phyloP scores from a whole-genome alignment of 1,140 invertebrate species.

The Drosophila sulfurigaster region DNA sequence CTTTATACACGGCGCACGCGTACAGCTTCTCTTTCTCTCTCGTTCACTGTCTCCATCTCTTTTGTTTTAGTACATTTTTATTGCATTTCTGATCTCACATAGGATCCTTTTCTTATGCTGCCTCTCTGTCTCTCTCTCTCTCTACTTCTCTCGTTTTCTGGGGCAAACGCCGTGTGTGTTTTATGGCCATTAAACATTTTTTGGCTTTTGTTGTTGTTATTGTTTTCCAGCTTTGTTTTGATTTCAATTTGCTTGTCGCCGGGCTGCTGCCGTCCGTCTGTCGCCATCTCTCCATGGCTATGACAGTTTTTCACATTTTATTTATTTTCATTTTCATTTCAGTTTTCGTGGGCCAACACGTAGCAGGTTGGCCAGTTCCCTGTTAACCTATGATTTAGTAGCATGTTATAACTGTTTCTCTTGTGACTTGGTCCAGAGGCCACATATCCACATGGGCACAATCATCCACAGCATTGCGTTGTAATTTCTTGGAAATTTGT shows the following conservation, averaged over 20 bases:
- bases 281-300: constrained; percentile 27
- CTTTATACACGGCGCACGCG: constrained; percentile 41
- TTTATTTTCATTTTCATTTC: constrained; percentile 68
- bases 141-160: constrained; percentile 12
- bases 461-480: constrained; percentile 61
- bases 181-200: constrained; percentile 75
- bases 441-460: constrained; percentile 40
- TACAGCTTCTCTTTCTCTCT: constrained; percentile 7
- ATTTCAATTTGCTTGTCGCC: constrained; percentile 72
- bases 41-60: constrained; percentile 20
- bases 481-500: constrained; percentile 84
- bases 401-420: constrained; percentile 78
- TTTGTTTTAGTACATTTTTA: constrained; percentile 69
- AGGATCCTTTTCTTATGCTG: constrained; percentile 38
- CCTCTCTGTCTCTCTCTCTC: constrained; percentile 7
- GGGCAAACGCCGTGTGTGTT: constrained; percentile 45
- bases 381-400: constrained; percentile 76
- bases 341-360: constrained; percentile 47
- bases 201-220: constrained; percentile 51
- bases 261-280: constrained; percentile 30
- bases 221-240: constrained; percentile 63
- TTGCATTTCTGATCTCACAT: constrained; percentile 56
- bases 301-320: constrained; percentile 72
- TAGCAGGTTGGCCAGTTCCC: constrained; percentile 71
- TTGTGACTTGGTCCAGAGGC: constrained; percentile 50